Evolutionary conservation across 2,888 invertebrate genomes (phyloP), one percentile per base, ranked within the genome.

Genomic region (Andricus curvator): DNA sequence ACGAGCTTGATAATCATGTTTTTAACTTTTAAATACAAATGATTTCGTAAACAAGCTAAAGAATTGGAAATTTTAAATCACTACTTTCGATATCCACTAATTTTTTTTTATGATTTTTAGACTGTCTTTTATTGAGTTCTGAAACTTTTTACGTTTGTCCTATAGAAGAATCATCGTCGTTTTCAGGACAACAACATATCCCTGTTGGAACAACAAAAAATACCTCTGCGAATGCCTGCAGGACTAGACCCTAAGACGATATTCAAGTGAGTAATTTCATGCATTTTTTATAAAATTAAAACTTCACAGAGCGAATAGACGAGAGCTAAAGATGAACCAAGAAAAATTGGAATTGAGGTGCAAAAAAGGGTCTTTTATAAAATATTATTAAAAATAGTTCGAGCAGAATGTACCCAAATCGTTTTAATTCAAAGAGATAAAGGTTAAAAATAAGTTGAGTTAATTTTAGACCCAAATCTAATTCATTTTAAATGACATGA

Each of bases 221-320:
- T 92, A 92, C 91, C 92, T 91, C 91, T 92, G 83, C 89, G 92
- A 88, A 92, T 92, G 92, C 90, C 92, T 81, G 86, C 91, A 87
- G 90, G 91, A 87, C 90, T 93, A 84, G 94, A 94, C 91, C 93
- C 93, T 85, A 94, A 96, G 93, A 95, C 94, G 90, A 94, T 96
- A 89, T 96, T 96, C 93, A 96, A 95, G 95, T 95, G 94, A 96
- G 97, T 95, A 88, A 25, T 48, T 68, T 17, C 1, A 44, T 29
- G 29, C 17, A 64, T 4, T 22, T 60, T 60, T 56, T 20, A n/a
- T 56, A 2, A 56, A 56, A 56, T n/a, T n/a, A n/a, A 56, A 56
- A n/a, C 56, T n/a, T n/a, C 9, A 9, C n/a, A 56, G n/a, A 56
- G n/a, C 0, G 1, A n/a, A 22, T 11, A n/a, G 22, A 4, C 11